Evolutionary conservation across 2,113 vertebrate genomes (phyloP).

Genomic region (Psammodynastes pulverulentus): DNA sequence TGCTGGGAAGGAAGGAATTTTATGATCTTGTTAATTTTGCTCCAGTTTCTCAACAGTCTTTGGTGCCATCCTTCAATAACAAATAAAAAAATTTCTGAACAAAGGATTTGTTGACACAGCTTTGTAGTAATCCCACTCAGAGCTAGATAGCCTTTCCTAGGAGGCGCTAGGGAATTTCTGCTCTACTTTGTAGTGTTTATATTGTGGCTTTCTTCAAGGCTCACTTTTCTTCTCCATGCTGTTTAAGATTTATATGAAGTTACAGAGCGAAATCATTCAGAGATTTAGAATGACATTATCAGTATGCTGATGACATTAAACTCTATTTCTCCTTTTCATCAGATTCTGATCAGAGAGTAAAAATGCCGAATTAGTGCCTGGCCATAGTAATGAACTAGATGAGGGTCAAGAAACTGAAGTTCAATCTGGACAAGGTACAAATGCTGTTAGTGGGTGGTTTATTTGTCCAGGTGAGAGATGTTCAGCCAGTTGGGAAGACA

Average conservation of each 20-base stretch:
- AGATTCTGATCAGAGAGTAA: neutral
- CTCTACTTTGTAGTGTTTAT: neutral
- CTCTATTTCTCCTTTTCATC: neutral
- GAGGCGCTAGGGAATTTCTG: neutral
- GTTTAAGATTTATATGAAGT: neutral
- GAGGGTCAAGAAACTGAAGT: neutral
- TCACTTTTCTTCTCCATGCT: neutral
- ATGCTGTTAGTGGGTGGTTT: neutral
- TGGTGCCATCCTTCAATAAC: neutral
- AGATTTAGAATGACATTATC: neutral
- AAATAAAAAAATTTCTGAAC: neutral
- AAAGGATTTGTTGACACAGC: neutral
- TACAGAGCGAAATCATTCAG: neutral
- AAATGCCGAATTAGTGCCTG: neutral
- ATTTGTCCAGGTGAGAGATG: neutral
- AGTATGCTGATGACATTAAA: neutral
- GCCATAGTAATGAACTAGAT: neutral
- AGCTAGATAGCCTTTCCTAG: neutral
- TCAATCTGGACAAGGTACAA: neutral
- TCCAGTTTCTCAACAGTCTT: neutral
- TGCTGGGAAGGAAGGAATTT: neutral
- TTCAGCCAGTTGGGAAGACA: neutral
- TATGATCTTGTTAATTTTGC: neutral
- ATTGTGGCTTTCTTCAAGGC: neutral
- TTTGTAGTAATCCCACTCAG: neutral